Evolutionary conservation across 2,113 vertebrate species (phyloP).

Genomic region (Aplodontia rufa): DNA sequence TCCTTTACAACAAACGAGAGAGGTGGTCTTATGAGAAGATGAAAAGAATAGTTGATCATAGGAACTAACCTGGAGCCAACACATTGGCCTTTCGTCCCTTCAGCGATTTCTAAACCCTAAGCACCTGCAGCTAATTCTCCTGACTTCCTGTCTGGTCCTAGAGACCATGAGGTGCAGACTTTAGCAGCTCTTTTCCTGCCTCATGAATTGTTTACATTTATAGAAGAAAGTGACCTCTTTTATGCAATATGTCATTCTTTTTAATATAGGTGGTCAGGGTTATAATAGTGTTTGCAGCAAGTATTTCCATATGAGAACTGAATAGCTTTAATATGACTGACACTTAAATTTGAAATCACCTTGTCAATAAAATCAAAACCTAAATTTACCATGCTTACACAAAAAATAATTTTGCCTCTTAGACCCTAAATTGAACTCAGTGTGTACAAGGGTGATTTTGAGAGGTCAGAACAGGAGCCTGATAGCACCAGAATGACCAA

Average conservation of each 20-base stretch:
- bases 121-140: slow-evolving; percentile 92
- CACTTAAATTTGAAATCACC: background rate
- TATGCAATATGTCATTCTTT: background rate
- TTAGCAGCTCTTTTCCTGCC: slow-evolving; percentile 74
- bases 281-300: background rate
- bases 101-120: slow-evolving; percentile 91
- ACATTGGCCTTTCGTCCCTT: slow-evolving; percentile 91
- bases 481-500: background rate
- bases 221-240: background rate
- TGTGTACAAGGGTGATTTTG: background rate
- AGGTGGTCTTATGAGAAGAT: slow-evolving; percentile 85
- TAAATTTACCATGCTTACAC: background rate
- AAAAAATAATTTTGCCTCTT: background rate
- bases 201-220: slow-evolving; percentile 68
- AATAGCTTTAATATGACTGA: background rate
- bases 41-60: slow-evolving; percentile 94
- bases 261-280: background rate
- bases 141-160: slow-evolving; percentile 85
- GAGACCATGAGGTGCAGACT: slow-evolving; percentile 83
- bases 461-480: fast-evolving
- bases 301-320: background rate
- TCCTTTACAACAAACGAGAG: slow-evolving; percentile 82
- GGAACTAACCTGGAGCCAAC: slow-evolving; percentile 92
- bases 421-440: background rate
- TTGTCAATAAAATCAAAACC: background rate